Evolutionary conservation across 2,888 invertebrate genomes (phyloP).

Genomic region (Amorpha juglandis): DNA sequence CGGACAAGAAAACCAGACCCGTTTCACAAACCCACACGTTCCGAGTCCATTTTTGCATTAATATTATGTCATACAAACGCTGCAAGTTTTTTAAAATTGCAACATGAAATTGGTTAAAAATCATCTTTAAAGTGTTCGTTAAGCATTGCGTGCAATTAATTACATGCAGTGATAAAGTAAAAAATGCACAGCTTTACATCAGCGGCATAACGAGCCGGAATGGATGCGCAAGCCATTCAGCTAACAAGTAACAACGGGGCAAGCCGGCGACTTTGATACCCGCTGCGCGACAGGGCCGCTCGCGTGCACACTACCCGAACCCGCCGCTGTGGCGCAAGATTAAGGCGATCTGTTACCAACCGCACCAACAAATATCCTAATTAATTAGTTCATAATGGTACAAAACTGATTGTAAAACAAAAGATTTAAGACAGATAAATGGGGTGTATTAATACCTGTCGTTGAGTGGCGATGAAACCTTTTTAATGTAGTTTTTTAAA

Average conservation of each 20-base stretch:
- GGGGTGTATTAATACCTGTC: slow-evolving; percentile 5
- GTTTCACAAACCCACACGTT: slow-evolving; percentile 1
- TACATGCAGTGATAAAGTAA: slow-evolving; percentile 40
- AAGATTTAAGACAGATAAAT: slow-evolving; percentile 13
- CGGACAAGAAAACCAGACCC: slow-evolving; percentile 12
- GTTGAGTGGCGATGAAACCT: not conserved
- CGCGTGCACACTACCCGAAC: slow-evolving; percentile 61
- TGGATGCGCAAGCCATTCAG: slow-evolving; percentile 49
- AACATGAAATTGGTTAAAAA: not conserved
- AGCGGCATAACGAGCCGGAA: slow-evolving; percentile 53
- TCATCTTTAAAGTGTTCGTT: not conserved
- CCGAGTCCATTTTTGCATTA: not conserved
- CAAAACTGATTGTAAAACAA: slow-evolving; percentile 23
- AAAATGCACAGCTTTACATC: slow-evolving; percentile 39
- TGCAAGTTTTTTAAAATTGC: too few species aligned
- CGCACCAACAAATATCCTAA: slow-evolving; percentile 28
- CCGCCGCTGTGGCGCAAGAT: slow-evolving; percentile 49
- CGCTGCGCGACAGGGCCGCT: slow-evolving; percentile 72
- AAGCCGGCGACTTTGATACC: slow-evolving; percentile 69
- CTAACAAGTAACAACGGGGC: slow-evolving; percentile 63
- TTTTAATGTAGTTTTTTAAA: not conserved
- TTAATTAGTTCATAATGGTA: slow-evolving; percentile 21
- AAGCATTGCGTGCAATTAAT: slow-evolving; percentile 28
- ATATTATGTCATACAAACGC: too few species aligned
- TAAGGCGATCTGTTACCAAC: slow-evolving; percentile 42